These are phyloP conservation scores for Megalonaias nervosa DNA, from an alignment of 1,140 invertebrate genomes.

Conservation along the genomic window DNA sequence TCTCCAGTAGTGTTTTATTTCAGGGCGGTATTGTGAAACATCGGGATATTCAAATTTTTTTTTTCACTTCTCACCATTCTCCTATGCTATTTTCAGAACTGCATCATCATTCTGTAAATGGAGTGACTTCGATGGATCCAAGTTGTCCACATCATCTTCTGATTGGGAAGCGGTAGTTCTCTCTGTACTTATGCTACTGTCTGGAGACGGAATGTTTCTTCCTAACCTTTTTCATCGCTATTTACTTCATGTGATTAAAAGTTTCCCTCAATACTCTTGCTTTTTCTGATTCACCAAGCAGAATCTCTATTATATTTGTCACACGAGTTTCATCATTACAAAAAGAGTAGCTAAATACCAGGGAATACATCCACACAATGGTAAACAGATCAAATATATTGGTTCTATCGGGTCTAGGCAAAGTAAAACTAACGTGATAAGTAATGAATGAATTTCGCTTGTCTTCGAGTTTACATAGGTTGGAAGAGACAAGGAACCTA, in stretches of 20 bases:
- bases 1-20: slow-evolving; percentile 32
- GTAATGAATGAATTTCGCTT: no score
- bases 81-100: not conserved
- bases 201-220: not conserved
- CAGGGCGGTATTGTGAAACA: slow-evolving; percentile 9
- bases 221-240: no score
- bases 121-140: not conserved
- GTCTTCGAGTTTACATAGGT: not conserved
- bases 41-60: slow-evolving; percentile 25
- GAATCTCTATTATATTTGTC: no score
- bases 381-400: not conserved
- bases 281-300: no score
- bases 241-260: no score
- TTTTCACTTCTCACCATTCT: not conserved
- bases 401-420: not conserved
- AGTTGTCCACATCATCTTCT: no score
- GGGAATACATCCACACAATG: not conserved
- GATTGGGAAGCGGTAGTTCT: no score
- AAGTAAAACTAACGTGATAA: not conserved
- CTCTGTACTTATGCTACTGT: no score
- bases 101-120: not conserved
- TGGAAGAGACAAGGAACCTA: not conserved
- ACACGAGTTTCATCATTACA: no score
- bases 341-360: no score
- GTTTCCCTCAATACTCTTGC: no score